Base-by-base conservation (phyloP, 1,140 invertebrate genomes). In the Ephestia elutella region DNA sequence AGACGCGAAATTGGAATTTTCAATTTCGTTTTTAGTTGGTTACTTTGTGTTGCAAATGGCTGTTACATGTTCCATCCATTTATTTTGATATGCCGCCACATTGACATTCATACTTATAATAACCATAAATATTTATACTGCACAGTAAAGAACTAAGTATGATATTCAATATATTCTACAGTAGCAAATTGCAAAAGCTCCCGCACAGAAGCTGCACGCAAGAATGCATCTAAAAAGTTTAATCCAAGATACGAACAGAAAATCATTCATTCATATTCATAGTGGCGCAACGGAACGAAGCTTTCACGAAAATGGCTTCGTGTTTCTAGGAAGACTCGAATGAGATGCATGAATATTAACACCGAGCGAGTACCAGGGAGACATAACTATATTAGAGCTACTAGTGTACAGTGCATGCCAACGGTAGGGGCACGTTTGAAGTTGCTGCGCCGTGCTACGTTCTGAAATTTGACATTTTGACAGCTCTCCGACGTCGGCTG, bases 381-480 rank as follows among this genome's bases (percentile, higher is more conserved):
- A 69, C 74, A 79, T 84, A 85, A 86, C 81, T 84, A 82, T 82
- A 81, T 85, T 87, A 87, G 79, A 83, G 72, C 68, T 74, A 73
- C 70, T 66, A 73, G 77, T 70, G 67, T 66, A 70, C 57, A 62
- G 62, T 79, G 80, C 83, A 86, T 71, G 74, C 80, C 78, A 69
- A 74, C 78, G 72, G 75, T 76, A 77, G 78, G 77, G 80, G 80
- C 82, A 83, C 85, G 85, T 85, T 86, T 85, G 77, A 86, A 86
- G 77, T 85, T 79, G 81, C 78, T 79, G 81, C 78, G 82, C 80
- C 75, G 73, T 73, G 77, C 70, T 62, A 68, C 79, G 78, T 82
- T 82, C 84, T 84, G 83, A 89, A 89, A 89, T 89, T 89, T 89
- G 88, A 89, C 88, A 83, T 89, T 89, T 89, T 89, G 88, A 89